Evolutionary conservation across 2,113 vertebrate genomes (phyloP).

Genomic region (Galeopterus variegatus): DNA sequence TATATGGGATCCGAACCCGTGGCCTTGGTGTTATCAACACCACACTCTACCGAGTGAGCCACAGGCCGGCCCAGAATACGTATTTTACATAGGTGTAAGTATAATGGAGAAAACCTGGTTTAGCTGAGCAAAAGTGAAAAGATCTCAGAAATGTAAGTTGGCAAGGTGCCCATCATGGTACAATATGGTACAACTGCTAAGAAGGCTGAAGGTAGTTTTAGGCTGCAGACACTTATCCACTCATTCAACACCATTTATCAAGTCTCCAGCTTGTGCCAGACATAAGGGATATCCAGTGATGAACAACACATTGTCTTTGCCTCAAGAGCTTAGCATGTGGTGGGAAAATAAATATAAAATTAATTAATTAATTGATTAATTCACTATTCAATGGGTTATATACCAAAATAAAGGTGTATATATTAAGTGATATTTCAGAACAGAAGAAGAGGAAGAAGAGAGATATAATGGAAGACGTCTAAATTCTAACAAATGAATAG

Average conservation of each 20-base stretch:
- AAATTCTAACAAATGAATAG: neutral
- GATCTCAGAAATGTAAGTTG: neutral
- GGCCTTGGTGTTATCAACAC: no score
- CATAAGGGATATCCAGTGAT: neutral
- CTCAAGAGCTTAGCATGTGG: neutral
- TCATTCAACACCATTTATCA: neutral
- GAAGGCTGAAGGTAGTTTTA: neutral
- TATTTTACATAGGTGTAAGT: neutral
- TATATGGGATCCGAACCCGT: no score
- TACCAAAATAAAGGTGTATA: neutral
- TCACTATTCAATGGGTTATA: neutral
- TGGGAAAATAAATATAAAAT: neutral
- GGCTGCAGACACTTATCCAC: neutral
- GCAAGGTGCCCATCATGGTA: neutral
- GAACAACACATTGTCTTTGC: neutral
- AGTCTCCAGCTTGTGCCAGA: neutral
- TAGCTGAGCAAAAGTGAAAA: neutral
- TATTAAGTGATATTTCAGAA: slow-evolving; percentile 2
- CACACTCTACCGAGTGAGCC: no score
- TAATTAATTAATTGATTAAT: neutral
- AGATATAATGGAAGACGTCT: neutral
- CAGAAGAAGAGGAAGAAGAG: neutral
- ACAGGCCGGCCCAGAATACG: no score
- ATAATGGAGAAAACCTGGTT: neutral
- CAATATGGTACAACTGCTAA: neutral